Base-by-base conservation (phyloP, 1,140 invertebrate genomes). In the Oryzaephilus surinamensis region DNA sequence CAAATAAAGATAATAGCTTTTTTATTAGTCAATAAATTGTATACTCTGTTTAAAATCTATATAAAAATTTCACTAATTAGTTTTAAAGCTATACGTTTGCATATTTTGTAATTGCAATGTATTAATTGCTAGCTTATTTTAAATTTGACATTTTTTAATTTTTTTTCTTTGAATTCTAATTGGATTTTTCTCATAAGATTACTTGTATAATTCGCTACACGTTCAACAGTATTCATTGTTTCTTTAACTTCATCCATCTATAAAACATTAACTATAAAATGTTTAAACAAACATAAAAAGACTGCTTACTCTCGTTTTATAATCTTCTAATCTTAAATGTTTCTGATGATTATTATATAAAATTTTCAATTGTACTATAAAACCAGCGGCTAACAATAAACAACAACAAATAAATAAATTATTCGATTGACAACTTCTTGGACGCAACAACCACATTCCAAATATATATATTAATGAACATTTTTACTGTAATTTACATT, bases 181-280 rank as follows among this genome's bases (percentile, higher is more conserved):
- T n/a, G n/a, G n/a, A n/a, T n/a, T 48, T 33, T 54, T 12, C 37
- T 45, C 19, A 56, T 34, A 18, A 57, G 27, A 15, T 45, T 29
- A 6, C 48, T 48, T 6, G 57, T 57, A 21, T 40, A 41, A 41
- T 72, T 71, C 0, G 63, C 65, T 20, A 61, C 61, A 41, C 54
- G 63, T 40, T 70, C 65, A 10, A 72, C 60, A 29, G 57, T 51
- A 13, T 62, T 58, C 47, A 72, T 46, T 24, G 67, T 65, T 7
- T 62, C 56, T 6, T 64, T 61, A 41, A 72, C 61, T 54, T 70
- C 65, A 43, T 58, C 64, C 46, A 71, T 61, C 70, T 73, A 35
- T 18, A 61, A 60, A 20, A 13, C 16, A 24, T 11, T 20, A 18
- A 33, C 41, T 28, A 19, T 34, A 15, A 27, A 47, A 3, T 30